These are phyloP conservation scores for Anarrhichthys ocellatus DNA, from an alignment of 2,113 vertebrate genomes.

Conservation along the genomic window DNA sequence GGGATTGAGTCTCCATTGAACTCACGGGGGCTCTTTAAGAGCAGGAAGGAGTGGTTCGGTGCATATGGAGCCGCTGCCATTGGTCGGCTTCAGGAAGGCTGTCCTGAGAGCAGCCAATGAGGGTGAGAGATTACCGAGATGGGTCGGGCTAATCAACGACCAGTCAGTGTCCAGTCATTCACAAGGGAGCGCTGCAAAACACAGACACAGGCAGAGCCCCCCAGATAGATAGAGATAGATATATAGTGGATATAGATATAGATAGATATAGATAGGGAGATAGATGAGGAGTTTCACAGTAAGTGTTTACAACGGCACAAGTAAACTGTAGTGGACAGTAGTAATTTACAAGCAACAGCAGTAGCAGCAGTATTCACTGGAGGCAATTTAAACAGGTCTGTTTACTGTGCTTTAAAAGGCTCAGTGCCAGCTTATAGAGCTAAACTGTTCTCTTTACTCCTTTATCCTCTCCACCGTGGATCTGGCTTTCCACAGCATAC, in stretches of 20 bases:
- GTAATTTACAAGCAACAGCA: constrained; percentile 24
- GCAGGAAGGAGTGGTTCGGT: constrained; percentile 76
- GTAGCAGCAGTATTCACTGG: constrained; percentile 33
- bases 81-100: constrained; percentile 82
- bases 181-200: constrained; percentile 67
- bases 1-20: constrained; percentile 87
- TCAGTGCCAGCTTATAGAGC: constrained; percentile 68
- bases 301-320: constrained; percentile 18
- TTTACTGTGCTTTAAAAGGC: constrained; percentile 66
- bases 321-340: constrained; percentile 6
- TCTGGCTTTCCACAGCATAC: constrained; percentile 52
- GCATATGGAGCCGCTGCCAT: constrained; percentile 80
- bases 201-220: constrained; percentile 29
- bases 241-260: constrained; percentile 10
- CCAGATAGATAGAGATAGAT: constrained; percentile 26
- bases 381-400: constrained; percentile 50
- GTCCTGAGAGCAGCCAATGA: constrained; percentile 83
- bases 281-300: neutral
- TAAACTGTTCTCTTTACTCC: constrained; percentile 65
- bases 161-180: constrained; percentile 73
- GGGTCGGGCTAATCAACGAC: constrained; percentile 46
- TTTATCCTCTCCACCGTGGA: constrained; percentile 54
- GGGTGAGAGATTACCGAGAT: constrained; percentile 34
- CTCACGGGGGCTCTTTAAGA: constrained; percentile 88
- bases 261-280: neutral